A percentile compares a stretch with the other conserved stretches of the same genome.
These are phyloP conservation scores for Enteromius treurensis DNA, from an alignment of 2,797 vertebrate species.

Conservation along the genomic window DNA sequence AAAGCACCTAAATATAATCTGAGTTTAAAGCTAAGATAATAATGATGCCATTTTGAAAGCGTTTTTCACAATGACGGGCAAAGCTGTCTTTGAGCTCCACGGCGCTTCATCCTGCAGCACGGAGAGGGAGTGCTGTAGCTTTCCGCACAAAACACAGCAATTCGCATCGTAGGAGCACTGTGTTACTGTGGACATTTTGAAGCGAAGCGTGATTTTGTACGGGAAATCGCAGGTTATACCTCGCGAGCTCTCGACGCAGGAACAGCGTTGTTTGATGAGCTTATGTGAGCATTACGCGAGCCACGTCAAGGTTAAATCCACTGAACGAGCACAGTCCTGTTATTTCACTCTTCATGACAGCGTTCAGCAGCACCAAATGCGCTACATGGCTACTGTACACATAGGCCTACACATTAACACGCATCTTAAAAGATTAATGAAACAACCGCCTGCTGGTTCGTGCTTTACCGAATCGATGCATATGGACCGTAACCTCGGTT, in stretches of 20 bases:
- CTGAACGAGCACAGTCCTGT: background rate
- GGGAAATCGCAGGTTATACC: background rate
- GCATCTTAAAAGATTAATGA: background rate
- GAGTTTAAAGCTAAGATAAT: background rate
- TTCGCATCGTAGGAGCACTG: background rate
- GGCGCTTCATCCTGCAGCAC: background rate
- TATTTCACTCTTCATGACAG: background rate
- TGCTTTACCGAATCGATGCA: background rate
- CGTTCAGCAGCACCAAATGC: background rate
- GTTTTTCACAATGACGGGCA: background rate
- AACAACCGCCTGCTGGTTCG: background rate
- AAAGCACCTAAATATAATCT: background rate
- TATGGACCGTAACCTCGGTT: background rate
- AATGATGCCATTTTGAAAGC: background rate
- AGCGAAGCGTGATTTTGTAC: background rate
- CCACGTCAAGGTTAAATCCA: conserved; percentile 46
- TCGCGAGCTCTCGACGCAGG: background rate
- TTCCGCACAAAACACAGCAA: background rate
- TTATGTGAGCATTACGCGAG: conserved; percentile 39
- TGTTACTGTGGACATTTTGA: background rate
- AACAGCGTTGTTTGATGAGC: conserved; percentile 15
- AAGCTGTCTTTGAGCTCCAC: background rate
- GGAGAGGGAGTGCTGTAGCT: background rate
- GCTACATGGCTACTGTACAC: background rate
- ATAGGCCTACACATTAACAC: background rate